Base-by-base conservation (phyloP, 35 echinoderm and acorn worm genomes). In the Nesometra sesokonis region DNA sequence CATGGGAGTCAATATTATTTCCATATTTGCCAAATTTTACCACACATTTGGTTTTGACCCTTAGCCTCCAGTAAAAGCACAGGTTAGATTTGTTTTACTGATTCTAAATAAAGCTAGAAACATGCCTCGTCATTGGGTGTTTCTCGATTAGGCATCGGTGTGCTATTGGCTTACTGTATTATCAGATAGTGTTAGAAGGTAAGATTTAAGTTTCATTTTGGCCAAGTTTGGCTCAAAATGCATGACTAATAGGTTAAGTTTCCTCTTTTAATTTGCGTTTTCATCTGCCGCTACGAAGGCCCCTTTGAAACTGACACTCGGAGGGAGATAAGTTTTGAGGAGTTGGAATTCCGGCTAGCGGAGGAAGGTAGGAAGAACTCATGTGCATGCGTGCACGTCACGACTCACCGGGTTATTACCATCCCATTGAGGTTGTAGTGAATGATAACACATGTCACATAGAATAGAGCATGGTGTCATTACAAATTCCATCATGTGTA, bases 261-360 rank as follows among this genome's bases (percentile, higher is more conserved):
- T 67, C 52, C 52, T 67, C 38, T 67, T 67, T 67, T 19, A 67
- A 67, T 67, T 67, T 67, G 52, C 52, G 23, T 67, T 67, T 27
- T 67, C 38, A 19, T 67, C 52, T 67, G 52, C 52, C 23, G 23
- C 52, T 67, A 17, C 23, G 52, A 67, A 67, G 52, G 52, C 23
- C 52, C 52, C 52, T 67, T 67, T 67, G 52, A 67, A 5, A 67
- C 52, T 67, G 87, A 32, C 40, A 31, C 19, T 47, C 37, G 30
- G 77, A 80, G 87, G 32, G 86, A 93, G 77, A 87, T 97, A 35
- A 97, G 95, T 86, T 92, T 92, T 87, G 95, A 93, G 35, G 95
- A 97, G 80, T 91, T 97, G 95, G 95, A 97, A 78, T 89, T 89
- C 81, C 77, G 95, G 11, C 82, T 91, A 46, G 93, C 93, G 27